Evolutionary conservation across 2,888 invertebrate species (phyloP), one percentile per base, ranked within the genome.

Genomic region (Sinohyriopsis cumingii): DNA sequence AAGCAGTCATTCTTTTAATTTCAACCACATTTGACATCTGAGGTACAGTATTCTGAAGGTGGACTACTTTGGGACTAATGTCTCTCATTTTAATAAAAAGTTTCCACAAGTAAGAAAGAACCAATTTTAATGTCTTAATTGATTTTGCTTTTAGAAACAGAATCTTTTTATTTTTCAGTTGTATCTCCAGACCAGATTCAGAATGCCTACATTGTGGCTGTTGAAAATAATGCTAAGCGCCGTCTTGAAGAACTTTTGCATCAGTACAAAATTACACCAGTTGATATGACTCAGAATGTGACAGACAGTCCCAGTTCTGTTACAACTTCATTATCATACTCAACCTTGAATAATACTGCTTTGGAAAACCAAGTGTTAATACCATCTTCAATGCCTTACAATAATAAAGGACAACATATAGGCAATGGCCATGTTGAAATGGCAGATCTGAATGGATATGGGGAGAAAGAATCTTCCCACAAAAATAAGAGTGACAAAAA

Each of bases 131-230:
- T 57, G 59, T 3, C 9, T 57, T 22, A 12, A 22, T n/a, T 57
- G 0, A 57, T 22, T 18, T 57, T 57, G 19, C 19, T 22, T 57
- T 57, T 18, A 9, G 24, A 59, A 24, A 55, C 53, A 65, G 20
- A 54, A 54, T 60, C 24, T 61, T 64, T 55, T 68, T 65, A 65
- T 67, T 61, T 80, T 86, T 67, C 80, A 85, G 86, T 68, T 53
- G 71, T 75, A 25, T 63, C 74, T 20, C 78, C 82, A 22, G 80
- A 82, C 25, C 78, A 82, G 62, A 78, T 97, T 89, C 96, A 96
- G 91, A 96, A 97, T 95, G 97, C 97, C 82, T 98, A 97, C 93
- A 96, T 98, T 92, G 97, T 98, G 92, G 97, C 97, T 82, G 96
- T 98, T 90, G 97, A 98, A 92, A 96, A 97, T 92, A 96, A 95